Evolutionary conservation across 2,888 invertebrate genomes (phyloP), one percentile per base, ranked within the genome.

Genomic region (Dynastes maya): DNA sequence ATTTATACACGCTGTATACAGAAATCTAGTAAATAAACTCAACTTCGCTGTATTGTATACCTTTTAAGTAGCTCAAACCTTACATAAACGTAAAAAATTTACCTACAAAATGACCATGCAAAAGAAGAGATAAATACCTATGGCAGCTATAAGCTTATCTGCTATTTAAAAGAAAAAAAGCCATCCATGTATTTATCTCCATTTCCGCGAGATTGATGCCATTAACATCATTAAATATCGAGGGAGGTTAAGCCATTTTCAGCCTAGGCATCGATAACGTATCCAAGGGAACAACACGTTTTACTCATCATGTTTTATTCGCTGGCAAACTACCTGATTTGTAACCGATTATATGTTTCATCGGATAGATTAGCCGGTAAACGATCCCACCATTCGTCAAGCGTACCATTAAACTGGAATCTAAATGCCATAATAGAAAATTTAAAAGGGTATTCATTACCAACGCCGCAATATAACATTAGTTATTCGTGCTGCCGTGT

Each of bases 361-460:
- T 65, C 40, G 16, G 45, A 13, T 32, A 29, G 29, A 65, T 64
- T 65, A 65, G 22, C 40, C 37, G 37, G 40, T 65, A 40, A 37
- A 65, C 40, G 65, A 65, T 40, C 13, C 5, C 3, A 2, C 22
- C 37, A 40, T 65, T 16, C 65, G 40, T 65, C 40, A 65, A 65
- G 37, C n/a, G 16, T 37, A 40, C 40, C 16, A 40, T 65, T 40
- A 65, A 65, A 40, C 37, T 16, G 40, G 6, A 37, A 65, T 65
- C 37, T 65, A n/a, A 65, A 40, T 3, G 13, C 40, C 5, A n/a
- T 49, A 4, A 53, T n/a, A 58, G 78, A 45, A 58, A 64, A 70
- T 55, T 58, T 55, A 55, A 22, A 55, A 16, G 13, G 55, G 13
- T 22, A 55, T 55, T 55, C 22, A 55, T 55, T 55, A 55, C 16